These are phyloP conservation scores for Galleria mellonella DNA, from an alignment of 1,140 invertebrate genomes.

Conservation along the genomic window DNA sequence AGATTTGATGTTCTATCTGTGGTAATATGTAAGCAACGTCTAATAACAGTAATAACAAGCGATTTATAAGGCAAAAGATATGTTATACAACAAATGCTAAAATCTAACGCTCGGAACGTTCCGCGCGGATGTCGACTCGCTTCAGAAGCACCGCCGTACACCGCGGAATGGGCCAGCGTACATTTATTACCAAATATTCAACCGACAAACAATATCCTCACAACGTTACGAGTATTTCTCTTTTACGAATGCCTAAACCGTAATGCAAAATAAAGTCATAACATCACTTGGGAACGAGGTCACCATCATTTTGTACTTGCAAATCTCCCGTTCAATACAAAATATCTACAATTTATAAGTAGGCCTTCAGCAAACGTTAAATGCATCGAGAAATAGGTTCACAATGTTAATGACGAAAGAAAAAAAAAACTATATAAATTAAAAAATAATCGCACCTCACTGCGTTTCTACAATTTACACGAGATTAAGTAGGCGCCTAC, in stretches of 20 bases:
- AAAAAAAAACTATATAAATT: constrained; percentile 9
- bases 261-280: too few species aligned
- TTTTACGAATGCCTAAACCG: too few species aligned
- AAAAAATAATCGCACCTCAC: constrained; percentile 9
- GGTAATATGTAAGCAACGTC: too few species aligned
- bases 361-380: constrained; percentile 59
- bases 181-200: neutral
- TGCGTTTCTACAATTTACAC: constrained; percentile 11
- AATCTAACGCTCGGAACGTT: neutral
- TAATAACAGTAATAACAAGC: constrained; percentile 10
- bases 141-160: neutral
- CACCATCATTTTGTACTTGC: constrained; percentile 27
- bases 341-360: constrained; percentile 39
- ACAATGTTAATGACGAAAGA: constrained; percentile 11
- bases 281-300: constrained; percentile 10
- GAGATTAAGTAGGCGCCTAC: constrained; percentile 2
- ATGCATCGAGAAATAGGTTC: constrained; percentile 41
- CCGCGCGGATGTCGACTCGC: neutral
- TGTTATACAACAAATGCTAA: constrained; percentile 11
- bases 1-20: too few species aligned
- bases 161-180: too few species aligned
- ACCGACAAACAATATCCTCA: constrained; percentile 22
- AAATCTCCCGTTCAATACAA: constrained; percentile 12
- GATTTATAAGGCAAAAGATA: constrained; percentile 11
- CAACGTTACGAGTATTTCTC: constrained; percentile 36